Conservation (phyloP, 2,888 invertebrate species). For the Steinernema scapterisci region DNA sequence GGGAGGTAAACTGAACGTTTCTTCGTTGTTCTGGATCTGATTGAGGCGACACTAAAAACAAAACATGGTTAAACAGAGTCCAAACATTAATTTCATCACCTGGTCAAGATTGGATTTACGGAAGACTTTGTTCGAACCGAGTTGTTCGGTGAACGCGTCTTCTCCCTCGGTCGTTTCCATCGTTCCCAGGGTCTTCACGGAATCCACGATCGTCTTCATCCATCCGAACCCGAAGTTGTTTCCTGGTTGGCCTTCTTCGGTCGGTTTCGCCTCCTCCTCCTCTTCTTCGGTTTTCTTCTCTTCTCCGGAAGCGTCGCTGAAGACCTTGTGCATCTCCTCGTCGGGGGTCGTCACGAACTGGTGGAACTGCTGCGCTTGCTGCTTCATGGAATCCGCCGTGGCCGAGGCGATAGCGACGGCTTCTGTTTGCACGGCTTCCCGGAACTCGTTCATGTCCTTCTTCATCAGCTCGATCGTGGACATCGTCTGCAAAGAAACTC, state of each 20-base stretch:
- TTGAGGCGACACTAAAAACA: constrained; percentile 44
- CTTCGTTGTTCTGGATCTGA: constrained; percentile 53
- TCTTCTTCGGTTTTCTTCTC: constrained; percentile 38
- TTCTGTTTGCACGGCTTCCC: constrained; percentile 59
- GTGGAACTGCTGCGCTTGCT: constrained; percentile 61
- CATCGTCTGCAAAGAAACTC: constrained; percentile 53
- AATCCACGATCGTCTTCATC: constrained; percentile 58
- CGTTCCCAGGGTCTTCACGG: constrained; percentile 60
- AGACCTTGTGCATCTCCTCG: constrained; percentile 30
- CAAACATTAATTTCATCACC: constrained; percentile 32
- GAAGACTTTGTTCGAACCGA: constrained; percentile 43
- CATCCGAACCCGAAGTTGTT: constrained; percentile 51
- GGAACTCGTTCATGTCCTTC: constrained; percentile 64
- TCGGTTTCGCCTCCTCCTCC: constrained; percentile 34
- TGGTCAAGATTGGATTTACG: constrained; percentile 52
- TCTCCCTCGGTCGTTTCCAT: constrained; percentile 64
- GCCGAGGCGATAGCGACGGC: constrained; percentile 53
- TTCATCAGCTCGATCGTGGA: constrained; percentile 64
- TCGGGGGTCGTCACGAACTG: constrained; percentile 54
- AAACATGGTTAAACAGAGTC: background rate
- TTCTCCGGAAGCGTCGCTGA: constrained; percentile 44
- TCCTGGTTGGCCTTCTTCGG: constrained; percentile 30
- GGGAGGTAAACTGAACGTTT: constrained; percentile 50
- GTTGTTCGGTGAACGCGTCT: constrained; percentile 55
- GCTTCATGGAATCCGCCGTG: constrained; percentile 48